Evolutionary conservation across 1,140 invertebrate species (phyloP).

Genomic region (Drosophila pruinosa): DNA sequence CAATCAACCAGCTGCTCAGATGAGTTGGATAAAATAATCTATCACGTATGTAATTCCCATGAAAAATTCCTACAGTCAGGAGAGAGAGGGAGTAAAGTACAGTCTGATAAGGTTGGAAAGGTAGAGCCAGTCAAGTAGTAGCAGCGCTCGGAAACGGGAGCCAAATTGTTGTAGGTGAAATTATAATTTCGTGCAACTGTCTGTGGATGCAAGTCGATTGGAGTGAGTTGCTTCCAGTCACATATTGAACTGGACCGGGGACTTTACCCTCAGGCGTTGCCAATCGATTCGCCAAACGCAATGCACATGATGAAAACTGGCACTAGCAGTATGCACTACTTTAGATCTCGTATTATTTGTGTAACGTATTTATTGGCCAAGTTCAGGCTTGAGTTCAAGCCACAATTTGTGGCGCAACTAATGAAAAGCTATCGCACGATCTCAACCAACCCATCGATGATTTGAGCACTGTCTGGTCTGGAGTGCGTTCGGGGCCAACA

Average conservation of each 20-base stretch:
- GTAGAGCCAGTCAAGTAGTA: background rate
- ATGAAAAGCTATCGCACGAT: slow-evolving; percentile 77
- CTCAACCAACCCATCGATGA: slow-evolving; percentile 37
- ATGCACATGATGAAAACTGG: slow-evolving; percentile 59
- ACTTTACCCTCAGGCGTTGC: slow-evolving; percentile 51
- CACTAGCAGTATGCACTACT: slow-evolving; percentile 52
- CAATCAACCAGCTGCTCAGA: slow-evolving; percentile 61
- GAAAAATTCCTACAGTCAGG: slow-evolving; percentile 57
- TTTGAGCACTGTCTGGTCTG: slow-evolving; percentile 17
- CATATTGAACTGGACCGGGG: slow-evolving; percentile 32
- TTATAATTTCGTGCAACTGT: slow-evolving; percentile 67
- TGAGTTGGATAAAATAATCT: slow-evolving; percentile 57
- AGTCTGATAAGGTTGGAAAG: background rate
- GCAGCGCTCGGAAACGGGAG: slow-evolving; percentile 55
- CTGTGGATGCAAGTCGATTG: slow-evolving; percentile 27
- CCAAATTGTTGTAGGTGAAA: slow-evolving; percentile 78
- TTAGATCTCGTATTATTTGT: slow-evolving; percentile 31
- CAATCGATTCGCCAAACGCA: slow-evolving; percentile 75
- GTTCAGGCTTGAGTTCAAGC: slow-evolving; percentile 60
- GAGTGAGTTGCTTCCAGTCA: slow-evolving; percentile 13
- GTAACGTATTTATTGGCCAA: slow-evolving; percentile 6
- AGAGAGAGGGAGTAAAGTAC: background rate
- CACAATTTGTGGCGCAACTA: slow-evolving; percentile 62
- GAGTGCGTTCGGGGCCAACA: slow-evolving; percentile 68
- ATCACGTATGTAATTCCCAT: slow-evolving; percentile 82